These are phyloP conservation scores for Lithobates sylvaticus DNA, from an alignment of 2,797 vertebrate species.

Conservation along the genomic window DNA sequence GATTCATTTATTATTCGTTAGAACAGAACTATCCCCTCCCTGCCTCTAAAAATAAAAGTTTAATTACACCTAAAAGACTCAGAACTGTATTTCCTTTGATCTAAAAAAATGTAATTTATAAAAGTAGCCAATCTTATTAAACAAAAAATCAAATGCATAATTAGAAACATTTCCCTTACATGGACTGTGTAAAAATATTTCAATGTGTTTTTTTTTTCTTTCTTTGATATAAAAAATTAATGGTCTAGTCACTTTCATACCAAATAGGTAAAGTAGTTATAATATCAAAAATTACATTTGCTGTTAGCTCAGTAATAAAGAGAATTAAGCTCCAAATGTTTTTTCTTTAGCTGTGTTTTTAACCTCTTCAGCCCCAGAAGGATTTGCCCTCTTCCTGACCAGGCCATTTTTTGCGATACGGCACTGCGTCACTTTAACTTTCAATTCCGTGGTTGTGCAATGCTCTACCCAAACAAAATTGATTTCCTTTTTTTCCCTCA, in stretches of 20 bases:
- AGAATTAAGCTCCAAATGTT: neutral
- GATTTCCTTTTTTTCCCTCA: too few species aligned
- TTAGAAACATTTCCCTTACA: conserved; percentile 49
- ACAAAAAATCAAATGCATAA: conserved; percentile 49
- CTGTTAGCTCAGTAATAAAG: neutral
- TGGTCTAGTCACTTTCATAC: neutral
- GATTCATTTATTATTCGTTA: conserved; percentile 52
- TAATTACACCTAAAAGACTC: conserved; percentile 61
- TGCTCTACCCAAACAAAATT: too few species aligned
- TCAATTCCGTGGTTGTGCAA: too few species aligned
- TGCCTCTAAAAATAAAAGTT: conserved; percentile 52
- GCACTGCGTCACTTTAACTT: too few species aligned
- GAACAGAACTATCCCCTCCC: conserved; percentile 48
- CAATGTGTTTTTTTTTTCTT: conserved; percentile 15
- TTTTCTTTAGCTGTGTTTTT: neutral
- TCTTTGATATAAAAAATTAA: conserved; percentile 12
- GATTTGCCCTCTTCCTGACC: too few species aligned
- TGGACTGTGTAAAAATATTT: conserved; percentile 6
- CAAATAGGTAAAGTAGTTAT: conserved; percentile 3
- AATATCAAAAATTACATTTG: neutral
- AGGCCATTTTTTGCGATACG: too few species aligned
- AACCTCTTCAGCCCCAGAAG: too few species aligned
- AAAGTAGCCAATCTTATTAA: conserved; percentile 47
- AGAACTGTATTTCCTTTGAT: conserved; percentile 47
- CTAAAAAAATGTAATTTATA: conserved; percentile 51